Percentiles rank a stretch among this genome's conserved stretches.
Evolutionary conservation across 2,797 vertebrate genomes (phyloP).

Genomic region (Intellagama lesueurii): DNA sequence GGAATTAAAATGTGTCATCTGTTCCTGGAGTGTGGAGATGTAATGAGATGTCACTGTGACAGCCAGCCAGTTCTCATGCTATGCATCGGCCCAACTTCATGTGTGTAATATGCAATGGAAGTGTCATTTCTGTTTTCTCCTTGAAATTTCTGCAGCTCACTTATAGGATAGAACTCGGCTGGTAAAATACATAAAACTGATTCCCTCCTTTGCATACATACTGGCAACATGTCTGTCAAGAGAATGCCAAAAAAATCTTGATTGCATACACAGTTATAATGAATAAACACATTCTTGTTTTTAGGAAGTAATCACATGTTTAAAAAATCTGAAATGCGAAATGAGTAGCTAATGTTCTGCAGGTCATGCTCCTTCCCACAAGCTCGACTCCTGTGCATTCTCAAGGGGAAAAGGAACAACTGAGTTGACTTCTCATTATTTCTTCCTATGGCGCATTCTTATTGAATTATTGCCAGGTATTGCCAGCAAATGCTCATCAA

Average conservation of each 20-base stretch:
- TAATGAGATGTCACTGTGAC: no score
- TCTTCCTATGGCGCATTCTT: slow-evolving; percentile 79
- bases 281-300: slow-evolving; percentile 18
- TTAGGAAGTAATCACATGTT: background rate
- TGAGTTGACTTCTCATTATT: slow-evolving; percentile 83
- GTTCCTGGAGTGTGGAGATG: background rate
- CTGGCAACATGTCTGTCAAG: slow-evolving; percentile 2
- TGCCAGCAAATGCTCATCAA: slow-evolving; percentile 91
- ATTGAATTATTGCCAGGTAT: slow-evolving; percentile 92
- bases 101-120: no score
- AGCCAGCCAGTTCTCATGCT: no score
- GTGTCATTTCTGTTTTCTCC: background rate
- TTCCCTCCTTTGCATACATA: background rate
- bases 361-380: slow-evolving; percentile 66
- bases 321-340: slow-evolving; percentile 59
- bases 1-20: background rate
- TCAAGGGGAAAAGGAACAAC: slow-evolving; percentile 77
- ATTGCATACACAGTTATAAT: slow-evolving; percentile 11
- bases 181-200: background rate
- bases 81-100: background rate
- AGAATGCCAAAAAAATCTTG: background rate
- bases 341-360: slow-evolving; percentile 69
- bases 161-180: background rate
- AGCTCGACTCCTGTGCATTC: slow-evolving; percentile 80
- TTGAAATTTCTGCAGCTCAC: slow-evolving; percentile 5